Base-by-base conservation (phyloP, 2,113 vertebrate genomes). In the Chiloscyllium plagiosum region DNA sequence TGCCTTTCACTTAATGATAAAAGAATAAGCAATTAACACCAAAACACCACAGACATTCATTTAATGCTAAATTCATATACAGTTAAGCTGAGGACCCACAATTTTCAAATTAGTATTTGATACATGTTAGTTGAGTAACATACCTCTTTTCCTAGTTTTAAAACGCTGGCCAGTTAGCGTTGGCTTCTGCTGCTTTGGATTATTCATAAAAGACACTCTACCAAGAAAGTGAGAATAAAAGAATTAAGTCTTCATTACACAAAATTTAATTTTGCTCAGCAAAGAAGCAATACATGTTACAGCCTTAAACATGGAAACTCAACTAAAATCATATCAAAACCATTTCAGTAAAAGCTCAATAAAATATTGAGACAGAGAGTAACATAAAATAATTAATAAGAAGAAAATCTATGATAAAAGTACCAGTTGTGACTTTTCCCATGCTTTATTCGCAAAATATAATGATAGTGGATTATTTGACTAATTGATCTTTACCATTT, bases 131-230 rank as follows among this genome's bases (percentile, higher is more conserved):
- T 95, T 86, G 22, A 37, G 22, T 13, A 95, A 95, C 87, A 94
- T 96, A 99, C 99, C 99, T 99, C 99, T 99, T 98, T 99, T 99
- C 97, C 99, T 98, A 96, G 99, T 99, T 98, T 99, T 99, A 98
- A 99, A 99, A 98, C 99, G 99, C 99, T 99, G 99, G 97, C 99
- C 99, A 96, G 99, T 99, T 98, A 99, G 99, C 98, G 99, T 99
- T 97, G 99, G 99, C 98, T 99, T 99, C 98, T 99, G 99, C 98
- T 99, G 99, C 99, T 99, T 99, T 99, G 99, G 99, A 99, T 99
- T 99, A 99, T 99, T 99, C 99, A 99, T 99, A 99, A 99, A 99
- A 99, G 98, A 99, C 98, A 98, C 99, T 97, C 98, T 99, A 97
- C 29, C 24, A 95, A 96, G 95, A 96, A 22, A 95, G 10, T 3